Evolutionary conservation across 2,113 vertebrate genomes (phyloP).

Genomic region (Dunckerocampus dactyliophorus): DNA sequence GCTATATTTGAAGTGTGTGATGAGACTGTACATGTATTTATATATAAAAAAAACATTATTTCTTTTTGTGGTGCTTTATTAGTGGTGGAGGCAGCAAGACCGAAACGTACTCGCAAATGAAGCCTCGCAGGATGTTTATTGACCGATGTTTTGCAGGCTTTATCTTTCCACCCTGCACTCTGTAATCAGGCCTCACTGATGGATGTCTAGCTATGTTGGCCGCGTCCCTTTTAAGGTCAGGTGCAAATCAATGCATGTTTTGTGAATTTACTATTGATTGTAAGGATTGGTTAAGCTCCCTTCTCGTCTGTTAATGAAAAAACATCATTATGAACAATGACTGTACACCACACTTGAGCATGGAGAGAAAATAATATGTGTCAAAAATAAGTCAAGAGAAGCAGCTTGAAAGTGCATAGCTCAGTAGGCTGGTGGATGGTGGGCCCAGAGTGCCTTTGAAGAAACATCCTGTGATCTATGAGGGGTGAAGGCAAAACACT

Average conservation of each 20-base stretch:
- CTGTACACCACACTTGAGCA: conserved; percentile 29
- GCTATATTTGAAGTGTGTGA: neutral
- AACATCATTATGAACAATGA: conserved; percentile 40
- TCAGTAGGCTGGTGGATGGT: conserved; percentile 31
- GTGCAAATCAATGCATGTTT: conserved; percentile 55
- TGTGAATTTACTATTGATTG: conserved; percentile 47
- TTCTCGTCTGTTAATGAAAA: conserved; percentile 22
- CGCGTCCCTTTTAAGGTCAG: conserved; percentile 56
- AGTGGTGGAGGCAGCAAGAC: conserved; percentile 2
- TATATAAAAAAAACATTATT: neutral
- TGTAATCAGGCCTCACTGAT: conserved; percentile 55
- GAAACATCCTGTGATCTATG: conserved; percentile 31
- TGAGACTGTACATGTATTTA: neutral
- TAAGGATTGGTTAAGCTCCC: conserved; percentile 17
- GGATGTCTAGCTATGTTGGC: conserved; percentile 58
- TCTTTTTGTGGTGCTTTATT: conserved; percentile 9
- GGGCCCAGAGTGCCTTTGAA: conserved; percentile 36
- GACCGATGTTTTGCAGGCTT: conserved; percentile 62
- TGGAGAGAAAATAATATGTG: conserved; percentile 26
- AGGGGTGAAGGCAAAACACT: conserved; percentile 28
- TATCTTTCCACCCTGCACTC: conserved; percentile 32
- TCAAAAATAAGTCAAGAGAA: conserved; percentile 28
- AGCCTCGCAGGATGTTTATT: conserved; percentile 38
- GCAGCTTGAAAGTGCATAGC: conserved; percentile 23
- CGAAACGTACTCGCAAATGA: conserved; percentile 21